These are phyloP conservation scores for Micromesistius poutassou DNA, from an alignment of 2,797 vertebrate genomes.

Conservation along the genomic window DNA sequence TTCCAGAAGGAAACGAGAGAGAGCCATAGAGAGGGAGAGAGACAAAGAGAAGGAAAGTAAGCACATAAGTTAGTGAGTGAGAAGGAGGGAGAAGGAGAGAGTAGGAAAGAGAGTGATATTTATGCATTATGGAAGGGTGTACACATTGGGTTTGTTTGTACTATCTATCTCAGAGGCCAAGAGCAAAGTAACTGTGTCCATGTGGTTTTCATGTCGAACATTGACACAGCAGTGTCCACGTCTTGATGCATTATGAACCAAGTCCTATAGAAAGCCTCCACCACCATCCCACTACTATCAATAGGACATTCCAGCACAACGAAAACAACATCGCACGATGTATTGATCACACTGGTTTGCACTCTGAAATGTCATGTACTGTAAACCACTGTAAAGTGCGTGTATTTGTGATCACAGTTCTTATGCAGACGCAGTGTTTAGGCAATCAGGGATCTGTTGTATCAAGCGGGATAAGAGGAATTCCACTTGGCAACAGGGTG, in stretches of 20 bases:
- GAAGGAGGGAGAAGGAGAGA: too few relatives aligned
- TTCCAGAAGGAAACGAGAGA: background rate
- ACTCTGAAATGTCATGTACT: background rate
- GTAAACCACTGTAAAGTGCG: background rate
- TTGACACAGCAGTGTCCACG: constrained; percentile 11
- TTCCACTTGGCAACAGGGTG: background rate
- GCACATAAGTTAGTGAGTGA: too few relatives aligned
- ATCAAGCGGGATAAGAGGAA: background rate
- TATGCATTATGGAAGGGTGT: too few relatives aligned
- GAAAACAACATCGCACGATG: background rate
- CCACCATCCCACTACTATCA: background rate
- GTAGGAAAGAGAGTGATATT: too few relatives aligned
- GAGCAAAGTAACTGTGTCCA: background rate
- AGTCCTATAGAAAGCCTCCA: background rate
- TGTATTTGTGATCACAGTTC: constrained; percentile 18
- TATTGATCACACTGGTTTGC: background rate
- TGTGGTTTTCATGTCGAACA: constrained; percentile 14
- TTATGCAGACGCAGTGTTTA: background rate
- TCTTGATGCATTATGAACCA: background rate
- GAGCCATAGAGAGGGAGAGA: too few relatives aligned
- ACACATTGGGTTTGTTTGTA: background rate
- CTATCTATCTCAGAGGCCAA: background rate
- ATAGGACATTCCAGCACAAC: constrained; percentile 2
- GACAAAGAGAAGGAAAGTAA: too few relatives aligned
- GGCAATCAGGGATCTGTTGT: background rate